Conservation (phyloP, 2,888 invertebrate species). For the Sminthurinus aureus region DNA sequence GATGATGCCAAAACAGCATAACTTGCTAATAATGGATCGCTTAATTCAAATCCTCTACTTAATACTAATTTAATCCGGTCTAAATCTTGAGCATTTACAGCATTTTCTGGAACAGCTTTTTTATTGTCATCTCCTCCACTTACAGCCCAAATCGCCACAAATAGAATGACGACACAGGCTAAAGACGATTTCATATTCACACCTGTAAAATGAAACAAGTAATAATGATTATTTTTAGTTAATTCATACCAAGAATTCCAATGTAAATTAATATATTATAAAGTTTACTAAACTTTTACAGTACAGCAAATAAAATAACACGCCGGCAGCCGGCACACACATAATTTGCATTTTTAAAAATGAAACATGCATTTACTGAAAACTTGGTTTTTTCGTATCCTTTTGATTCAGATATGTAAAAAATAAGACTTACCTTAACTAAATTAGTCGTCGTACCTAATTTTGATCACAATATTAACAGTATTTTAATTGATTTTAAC, state of each 20-base stretch:
- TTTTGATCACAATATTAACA: too few relatives aligned
- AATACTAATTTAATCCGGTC: constrained; percentile 47
- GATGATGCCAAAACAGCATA: constrained; percentile 51
- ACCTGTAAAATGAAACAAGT: neutral
- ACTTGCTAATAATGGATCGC: constrained; percentile 50
- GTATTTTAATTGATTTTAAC: too few relatives aligned
- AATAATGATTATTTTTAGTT: neutral
- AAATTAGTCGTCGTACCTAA: too few relatives aligned
- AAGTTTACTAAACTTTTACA: too few relatives aligned
- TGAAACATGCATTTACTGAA: too few relatives aligned
- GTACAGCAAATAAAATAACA: too few relatives aligned
- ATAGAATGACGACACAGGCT: constrained; percentile 42
- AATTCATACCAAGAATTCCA: neutral
- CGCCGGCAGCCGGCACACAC: too few relatives aligned
- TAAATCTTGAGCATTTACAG: constrained; percentile 42
- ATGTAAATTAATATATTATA: too few relatives aligned
- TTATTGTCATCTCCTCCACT: constrained; percentile 49
- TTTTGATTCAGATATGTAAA: too few relatives aligned
- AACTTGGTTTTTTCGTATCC: too few relatives aligned
- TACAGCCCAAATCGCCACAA: constrained; percentile 48
- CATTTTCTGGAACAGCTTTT: constrained; percentile 42
- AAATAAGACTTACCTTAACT: too few relatives aligned
- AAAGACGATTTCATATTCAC: constrained; percentile 1
- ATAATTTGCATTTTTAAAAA: too few relatives aligned
- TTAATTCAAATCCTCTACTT: constrained; percentile 50